These are phyloP conservation scores for Ruditapes philippinarum DNA, from an alignment of 1,140 invertebrate genomes.

Conservation along the genomic window DNA sequence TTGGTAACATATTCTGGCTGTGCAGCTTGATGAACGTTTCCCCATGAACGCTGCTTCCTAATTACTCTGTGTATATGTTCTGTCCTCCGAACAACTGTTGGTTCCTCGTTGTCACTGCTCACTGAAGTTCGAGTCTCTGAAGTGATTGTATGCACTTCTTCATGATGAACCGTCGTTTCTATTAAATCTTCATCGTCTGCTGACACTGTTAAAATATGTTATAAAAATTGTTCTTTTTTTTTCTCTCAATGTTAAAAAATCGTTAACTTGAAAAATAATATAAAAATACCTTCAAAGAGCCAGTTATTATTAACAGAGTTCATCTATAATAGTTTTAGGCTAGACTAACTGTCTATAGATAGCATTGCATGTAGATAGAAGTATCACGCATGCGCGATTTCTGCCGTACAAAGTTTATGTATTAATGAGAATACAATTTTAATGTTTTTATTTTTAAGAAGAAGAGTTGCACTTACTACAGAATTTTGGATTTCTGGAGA, in stretches of 20 bases:
- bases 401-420: too few species aligned
- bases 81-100: not conserved
- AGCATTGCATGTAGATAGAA: too few species aligned
- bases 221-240: too few species aligned
- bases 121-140: not conserved
- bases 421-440: too few species aligned
- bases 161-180: slow-evolving; percentile 21
- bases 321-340: too few species aligned
- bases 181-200: slow-evolving; percentile 9
- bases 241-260: too few species aligned
- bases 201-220: slow-evolving; percentile 4
- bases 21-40: not conserved
- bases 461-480: slow-evolving; percentile 36
- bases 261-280: too few species aligned
- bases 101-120: not conserved
- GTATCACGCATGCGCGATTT: too few species aligned
- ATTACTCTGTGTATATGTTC: not conserved
- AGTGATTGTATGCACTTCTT: slow-evolving; percentile 6
- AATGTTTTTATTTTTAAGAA: too few species aligned
- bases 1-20: not conserved
- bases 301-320: too few species aligned
- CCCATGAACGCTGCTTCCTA: not conserved
- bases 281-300: too few species aligned
- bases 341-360: too few species aligned
- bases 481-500: not conserved